Evolutionary conservation across 37 sponge, comb jelly and placozoan genomes (phyloP).

Genomic region (Chondrilla cf. caribensis): DNA sequence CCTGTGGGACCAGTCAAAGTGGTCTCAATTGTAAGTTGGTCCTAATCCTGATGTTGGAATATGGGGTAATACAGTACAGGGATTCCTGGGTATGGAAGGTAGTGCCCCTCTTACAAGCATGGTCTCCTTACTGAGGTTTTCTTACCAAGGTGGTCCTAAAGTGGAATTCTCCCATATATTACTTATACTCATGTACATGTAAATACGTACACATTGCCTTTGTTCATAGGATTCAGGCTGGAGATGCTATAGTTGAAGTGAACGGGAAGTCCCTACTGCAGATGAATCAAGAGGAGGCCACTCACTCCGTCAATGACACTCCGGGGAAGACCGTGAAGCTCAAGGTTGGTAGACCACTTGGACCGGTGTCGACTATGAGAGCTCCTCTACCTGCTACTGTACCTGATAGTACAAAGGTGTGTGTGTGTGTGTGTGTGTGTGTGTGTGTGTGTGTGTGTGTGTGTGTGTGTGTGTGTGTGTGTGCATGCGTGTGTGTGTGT

Average conservation of each 20-base stretch:
- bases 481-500: not conserved
- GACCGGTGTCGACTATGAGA: not conserved
- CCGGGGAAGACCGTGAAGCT: conserved; percentile 4
- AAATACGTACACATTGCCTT: too few species aligned
- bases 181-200: too few species aligned
- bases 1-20: too few species aligned
- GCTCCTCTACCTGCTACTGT: not conserved
- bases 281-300: not conserved
- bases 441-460: conserved; percentile 21
- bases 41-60: too few species aligned
- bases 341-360: not conserved
- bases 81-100: too few species aligned
- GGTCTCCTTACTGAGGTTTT: too few species aligned
- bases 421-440: conserved; percentile 21
- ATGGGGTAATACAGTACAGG: too few species aligned
- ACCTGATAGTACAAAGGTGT: not conserved
- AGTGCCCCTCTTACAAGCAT: too few species aligned
- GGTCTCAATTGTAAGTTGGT: too few species aligned
- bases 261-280: not conserved
- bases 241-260: not conserved
- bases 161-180: too few species aligned
- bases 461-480: conserved; percentile 16
- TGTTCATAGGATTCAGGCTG: not conserved
- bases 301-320: not conserved
- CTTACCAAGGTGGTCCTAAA: too few species aligned